Evolutionary conservation across 2,888 invertebrate species (phyloP), one percentile per base, ranked within the genome.

Genomic region (Hyposoter dolosus): DNA sequence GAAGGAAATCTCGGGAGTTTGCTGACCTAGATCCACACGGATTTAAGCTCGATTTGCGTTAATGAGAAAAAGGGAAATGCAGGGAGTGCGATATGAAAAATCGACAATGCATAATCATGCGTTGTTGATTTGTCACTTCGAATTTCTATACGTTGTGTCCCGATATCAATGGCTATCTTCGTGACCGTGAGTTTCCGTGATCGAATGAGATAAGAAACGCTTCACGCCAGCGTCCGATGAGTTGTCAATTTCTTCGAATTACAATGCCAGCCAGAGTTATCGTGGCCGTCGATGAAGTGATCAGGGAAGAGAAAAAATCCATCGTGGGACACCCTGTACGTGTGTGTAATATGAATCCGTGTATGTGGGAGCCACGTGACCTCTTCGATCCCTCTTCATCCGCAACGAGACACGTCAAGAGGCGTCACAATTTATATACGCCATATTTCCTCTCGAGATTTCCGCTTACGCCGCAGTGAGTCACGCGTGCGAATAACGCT

Each of bases 341-440:
- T 60, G 28, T 28, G 15, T 28, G 15, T 60, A 15, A 60, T 28
- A 28, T 40, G 40, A 40, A 40, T 69, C 19, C 28, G 28, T 71
- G 50, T 32, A 50, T 35, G 50, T 47, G 32, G 12, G 23, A 69
- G 12, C 79, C 28, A 65, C 23, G 56, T 32, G n/a, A 60, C 60
- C 60, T 50, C 47, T 10, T 77, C 69, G 69, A 45, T 32, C 60
- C 43, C 32, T 68, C 78, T 53, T 66, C 65, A 45, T 56, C 53
- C 66, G n/a, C 56, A 40, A 35, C 65, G 47, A 69, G 63, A 75
- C 63, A 78, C 76, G 72, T 50, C 60, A 74, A 75, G 75, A 81
- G 76, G 69, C 77, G 65, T 84, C 80, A 76, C 84, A 86, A 88
- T 88, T 84, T 84, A 82, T 88, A 82, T 84, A 82, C 80, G 74